Evolutionary conservation across 2,888 invertebrate genomes (phyloP), one percentile per base, ranked within the genome.

Genomic region (Podotricha telesiphe): DNA sequence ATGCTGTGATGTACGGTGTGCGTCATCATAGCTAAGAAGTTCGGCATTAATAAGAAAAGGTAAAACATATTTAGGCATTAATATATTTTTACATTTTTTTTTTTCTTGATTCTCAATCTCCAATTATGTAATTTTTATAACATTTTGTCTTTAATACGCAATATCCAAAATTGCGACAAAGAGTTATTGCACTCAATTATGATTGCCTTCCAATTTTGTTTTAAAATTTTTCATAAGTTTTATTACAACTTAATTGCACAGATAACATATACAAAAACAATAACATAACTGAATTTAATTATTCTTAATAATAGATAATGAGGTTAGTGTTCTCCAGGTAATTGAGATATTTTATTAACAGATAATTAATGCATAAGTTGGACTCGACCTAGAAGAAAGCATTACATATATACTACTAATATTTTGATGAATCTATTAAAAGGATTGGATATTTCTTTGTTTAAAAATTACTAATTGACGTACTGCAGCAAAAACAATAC

Each of bases 11-110:
- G n/a, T n/a, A n/a, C n/a, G n/a, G 62, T 59, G 55, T 69, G 61
- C 70, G 71, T 66, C 73, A 73, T 51, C 51, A 69, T 62, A 10
- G 20, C 20, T 11, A 11, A 51, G n/a, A n/a, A n/a, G n/a, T n/a
- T 47, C 20, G 59, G 47, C 63, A 28, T 40, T 66, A 22, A 19
- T 37, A 53, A 58, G 15, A 22, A 53, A 28, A 62, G 37, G 40
- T 6, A 7, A 56, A 51, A 37, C 6, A 11, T n/a, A 22, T 10
- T 58, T 28, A 28, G 3, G 3, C 28, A 28, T 28, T 28, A 2
- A 4, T 8, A 15, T 40, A 20, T 20, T 22, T 15, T 20, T 20
- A 8, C 10, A 42, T 15, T 15, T 15, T 20, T 11, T 7, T 59
- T 28, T 13, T 13, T 2, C 13, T 42, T 2, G 37, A 4, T 4